Conservation (phyloP, 2,888 invertebrate genomes). For the Scaptomyza flava region DNA sequence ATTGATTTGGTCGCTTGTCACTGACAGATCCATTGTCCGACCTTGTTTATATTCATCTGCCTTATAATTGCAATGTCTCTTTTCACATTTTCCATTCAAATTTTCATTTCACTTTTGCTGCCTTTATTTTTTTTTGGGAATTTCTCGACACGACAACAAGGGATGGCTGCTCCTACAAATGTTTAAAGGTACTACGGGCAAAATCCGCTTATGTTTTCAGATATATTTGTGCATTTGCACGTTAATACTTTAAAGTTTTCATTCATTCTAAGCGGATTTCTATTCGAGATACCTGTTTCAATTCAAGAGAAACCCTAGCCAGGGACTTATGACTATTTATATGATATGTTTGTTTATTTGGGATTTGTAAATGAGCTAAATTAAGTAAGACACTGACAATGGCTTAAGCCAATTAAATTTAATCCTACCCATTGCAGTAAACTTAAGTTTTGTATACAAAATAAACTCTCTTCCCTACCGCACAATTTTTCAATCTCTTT, state of each 20-base stretch:
- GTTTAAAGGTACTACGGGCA: slow-evolving; percentile 31
- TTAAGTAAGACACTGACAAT: slow-evolving; percentile 35
- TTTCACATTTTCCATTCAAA: slow-evolving; percentile 51
- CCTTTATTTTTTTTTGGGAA: slow-evolving; percentile 27
- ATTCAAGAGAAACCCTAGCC: slow-evolving; percentile 10
- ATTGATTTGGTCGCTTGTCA: slow-evolving; percentile 54
- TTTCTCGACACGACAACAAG: slow-evolving; percentile 12
- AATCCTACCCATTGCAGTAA: slow-evolving; percentile 24
- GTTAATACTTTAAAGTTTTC: slow-evolving; percentile 74
- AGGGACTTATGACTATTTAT: not conserved
- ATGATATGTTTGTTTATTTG: slow-evolving; percentile 31
- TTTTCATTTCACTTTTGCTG: slow-evolving; percentile 51
- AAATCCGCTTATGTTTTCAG: slow-evolving; percentile 73
- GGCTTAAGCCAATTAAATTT: slow-evolving; percentile 54
- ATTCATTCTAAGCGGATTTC: slow-evolving; percentile 79
- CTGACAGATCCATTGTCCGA: slow-evolving; percentile 39
- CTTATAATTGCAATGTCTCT: slow-evolving; percentile 66
- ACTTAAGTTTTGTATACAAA: slow-evolving; percentile 8
- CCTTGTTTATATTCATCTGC: slow-evolving; percentile 34
- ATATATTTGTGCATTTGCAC: slow-evolving; percentile 71
- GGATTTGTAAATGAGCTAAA: slow-evolving; percentile 50
- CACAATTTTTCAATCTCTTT: slow-evolving; percentile 30
- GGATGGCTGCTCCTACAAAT: slow-evolving; percentile 44
- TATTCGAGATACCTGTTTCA: slow-evolving; percentile 60
- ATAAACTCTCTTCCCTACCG: not conserved